Evolutionary conservation across 2,797 vertebrate species (phyloP).

Genomic region (Delichon dasypus): DNA sequence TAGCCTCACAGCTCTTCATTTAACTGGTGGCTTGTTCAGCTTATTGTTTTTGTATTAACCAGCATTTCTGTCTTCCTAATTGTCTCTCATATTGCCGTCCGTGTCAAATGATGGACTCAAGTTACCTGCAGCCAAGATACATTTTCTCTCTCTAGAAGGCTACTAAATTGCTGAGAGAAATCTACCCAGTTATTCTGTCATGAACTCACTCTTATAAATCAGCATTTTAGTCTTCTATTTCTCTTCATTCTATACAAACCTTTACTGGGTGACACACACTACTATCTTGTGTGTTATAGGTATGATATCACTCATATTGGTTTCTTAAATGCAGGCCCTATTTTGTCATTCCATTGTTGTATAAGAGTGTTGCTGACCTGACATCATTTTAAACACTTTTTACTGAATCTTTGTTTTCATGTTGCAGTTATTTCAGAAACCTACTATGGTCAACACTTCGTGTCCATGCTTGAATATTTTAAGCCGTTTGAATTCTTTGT

Average conservation of each 20-base stretch:
- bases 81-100: background rate
- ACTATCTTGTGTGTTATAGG: background rate
- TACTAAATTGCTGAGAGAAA: background rate
- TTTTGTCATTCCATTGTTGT: background rate
- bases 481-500: background rate
- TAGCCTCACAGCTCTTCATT: background rate
- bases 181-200: background rate
- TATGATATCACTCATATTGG: background rate
- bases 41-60: background rate
- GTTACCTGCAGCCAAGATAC: background rate
- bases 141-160: background rate
- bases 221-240: background rate
- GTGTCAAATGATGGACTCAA: background rate
- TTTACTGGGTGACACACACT: background rate
- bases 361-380: background rate
- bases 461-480: background rate
- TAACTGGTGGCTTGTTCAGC: background rate
- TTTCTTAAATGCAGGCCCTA: background rate
- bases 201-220: background rate
- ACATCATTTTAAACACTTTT: background rate
- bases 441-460: background rate
- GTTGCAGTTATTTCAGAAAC: background rate
- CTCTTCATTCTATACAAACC: background rate
- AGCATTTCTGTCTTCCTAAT: constrained; percentile 8
- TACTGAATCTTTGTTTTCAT: background rate